Percentiles rank a stretch among this genome's conserved stretches.
These are phyloP conservation scores for Microtus ochrogaster DNA, from an alignment of 2,113 vertebrate species.

Conservation along the genomic window DNA sequence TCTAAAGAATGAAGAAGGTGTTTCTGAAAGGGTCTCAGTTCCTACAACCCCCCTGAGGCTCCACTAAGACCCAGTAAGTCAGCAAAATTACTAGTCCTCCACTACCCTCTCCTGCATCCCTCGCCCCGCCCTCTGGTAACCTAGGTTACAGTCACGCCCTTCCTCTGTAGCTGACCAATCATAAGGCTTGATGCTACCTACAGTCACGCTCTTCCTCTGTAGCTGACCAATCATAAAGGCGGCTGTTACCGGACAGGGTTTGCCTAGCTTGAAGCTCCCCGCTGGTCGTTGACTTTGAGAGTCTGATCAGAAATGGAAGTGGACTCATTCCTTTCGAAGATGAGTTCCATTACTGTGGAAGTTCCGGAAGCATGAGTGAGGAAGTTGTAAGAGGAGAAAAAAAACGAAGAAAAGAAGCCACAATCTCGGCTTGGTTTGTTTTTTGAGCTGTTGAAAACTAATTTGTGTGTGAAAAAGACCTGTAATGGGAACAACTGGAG, in stretches of 20 bases:
- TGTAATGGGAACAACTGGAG: too few relatives aligned
- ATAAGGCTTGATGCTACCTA: too few relatives aligned
- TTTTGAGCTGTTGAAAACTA: too few relatives aligned
- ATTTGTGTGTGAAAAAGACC: too few relatives aligned
- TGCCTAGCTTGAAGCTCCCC: background rate
- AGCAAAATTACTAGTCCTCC: fast-evolving
- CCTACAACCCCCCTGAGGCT: fast-evolving
- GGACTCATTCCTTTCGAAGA: background rate
- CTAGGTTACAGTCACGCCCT: background rate
- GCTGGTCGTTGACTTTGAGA: slow-evolving; percentile 43
- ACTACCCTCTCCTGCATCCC: fast-evolving
- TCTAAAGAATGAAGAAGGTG: background rate
- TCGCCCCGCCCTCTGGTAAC: fast-evolving
- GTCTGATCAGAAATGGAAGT: slow-evolving; percentile 70
- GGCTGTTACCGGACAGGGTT: slow-evolving; percentile 46
- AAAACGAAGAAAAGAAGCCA: too few relatives aligned
- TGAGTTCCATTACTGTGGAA: background rate
- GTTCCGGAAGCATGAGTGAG: background rate
- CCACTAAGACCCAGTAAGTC: fast-evolving
- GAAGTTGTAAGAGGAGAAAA: background rate
- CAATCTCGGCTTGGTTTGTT: too few relatives aligned
- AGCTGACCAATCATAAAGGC: slow-evolving; percentile 35
- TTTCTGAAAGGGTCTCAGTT: background rate
- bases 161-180: background rate
- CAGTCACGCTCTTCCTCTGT: background rate